A percentile compares a stretch with the other conserved stretches of the same genome.
phyloP scores from a whole-genome alignment of 2,888 invertebrate genomes.

The Diogma glabrata region DNA sequence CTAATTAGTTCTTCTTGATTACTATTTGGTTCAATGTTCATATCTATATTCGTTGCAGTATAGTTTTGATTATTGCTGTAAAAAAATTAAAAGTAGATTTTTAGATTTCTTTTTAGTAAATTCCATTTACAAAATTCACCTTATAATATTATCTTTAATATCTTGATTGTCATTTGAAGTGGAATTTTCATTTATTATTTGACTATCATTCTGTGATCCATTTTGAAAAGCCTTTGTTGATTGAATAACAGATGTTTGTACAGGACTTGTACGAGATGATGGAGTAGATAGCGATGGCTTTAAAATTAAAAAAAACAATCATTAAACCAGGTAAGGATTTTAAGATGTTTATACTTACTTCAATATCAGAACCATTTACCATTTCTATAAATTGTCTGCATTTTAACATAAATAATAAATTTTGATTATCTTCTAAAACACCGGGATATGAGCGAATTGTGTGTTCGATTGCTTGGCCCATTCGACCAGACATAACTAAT shows the following conservation, averaged over 20 bases:
- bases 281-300: constrained; percentile 20
- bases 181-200: constrained; percentile 1
- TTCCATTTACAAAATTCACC: too few species aligned
- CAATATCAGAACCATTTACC: constrained; percentile 84
- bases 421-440: constrained; percentile 80
- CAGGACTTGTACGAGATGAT: constrained; percentile 36
- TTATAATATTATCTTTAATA: constrained; percentile 35
- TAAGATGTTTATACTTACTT: constrained; percentile 37
- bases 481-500: constrained; percentile 80
- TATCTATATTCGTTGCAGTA: constrained; percentile 20
- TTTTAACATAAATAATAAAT: constrained; percentile 89
- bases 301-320: constrained; percentile 20
- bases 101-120: too few species aligned
- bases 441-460: constrained; percentile 85
- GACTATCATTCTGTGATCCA: constrained; percentile 24
- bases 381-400: constrained; percentile 98
- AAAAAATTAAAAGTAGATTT: not conserved
- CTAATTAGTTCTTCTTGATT: constrained; percentile 14
- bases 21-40: constrained; percentile 16
- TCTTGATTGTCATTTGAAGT: constrained; percentile 46
- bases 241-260: constrained; percentile 69
- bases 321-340: not conserved
- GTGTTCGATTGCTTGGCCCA: constrained; percentile 90
- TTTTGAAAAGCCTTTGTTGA: constrained; percentile 49
- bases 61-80: constrained; percentile 21